Base-by-base conservation (phyloP, 2,797 vertebrate genomes). In the Scolopax bukidnonensis region DNA sequence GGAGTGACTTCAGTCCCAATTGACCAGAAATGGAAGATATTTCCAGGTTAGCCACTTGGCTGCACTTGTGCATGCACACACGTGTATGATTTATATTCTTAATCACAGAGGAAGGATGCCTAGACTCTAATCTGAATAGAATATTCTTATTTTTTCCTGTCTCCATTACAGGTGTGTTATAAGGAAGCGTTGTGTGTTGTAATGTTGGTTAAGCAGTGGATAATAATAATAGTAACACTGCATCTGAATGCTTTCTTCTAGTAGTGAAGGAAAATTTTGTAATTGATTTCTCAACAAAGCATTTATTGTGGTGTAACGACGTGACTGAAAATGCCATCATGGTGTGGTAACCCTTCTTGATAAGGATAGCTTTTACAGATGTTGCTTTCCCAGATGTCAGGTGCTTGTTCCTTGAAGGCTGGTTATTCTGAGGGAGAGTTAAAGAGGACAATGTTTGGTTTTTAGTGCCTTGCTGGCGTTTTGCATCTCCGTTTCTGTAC, bases 141-240 rank as follows among this genome's bases (percentile, higher is more conserved):
- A 79, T 93, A 84, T 65, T 92, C 36, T 67, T 95, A 89, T 94
- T 96, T 95, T 94, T 93, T 95, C 90, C 93, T 94, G 90, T 87
- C 61, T 90, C 67, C 54, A 54, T 95, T 85, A 93, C 84, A 95
- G 92, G 78, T 95, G 88, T 77, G 64, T 53, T 56, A 15, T 70
- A 57, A 92, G 92, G 84, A 94, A 93, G 45, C 41, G 32, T 45
- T 65, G 20, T 2, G 27, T 76, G 53, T 24, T 81, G 65, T 87
- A 94, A 53, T 77, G 51, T 16, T 59, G 33, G n/a, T 67, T 87
- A 77, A 94, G 77, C 81, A 85, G 16, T n/a, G 56, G 61, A 50
- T 80, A 32, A 16, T 69, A 28, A 30, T 48, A 82, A 47, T 47
- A 23, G 36, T 74, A 86, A 67, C 54, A 70, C 9, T 50, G 51